Percentiles rank a stretch among this genome's conserved stretches.
These are phyloP conservation scores for Mus spicilegus DNA, from an alignment of 2,113 vertebrate species.

Conservation along the genomic window DNA sequence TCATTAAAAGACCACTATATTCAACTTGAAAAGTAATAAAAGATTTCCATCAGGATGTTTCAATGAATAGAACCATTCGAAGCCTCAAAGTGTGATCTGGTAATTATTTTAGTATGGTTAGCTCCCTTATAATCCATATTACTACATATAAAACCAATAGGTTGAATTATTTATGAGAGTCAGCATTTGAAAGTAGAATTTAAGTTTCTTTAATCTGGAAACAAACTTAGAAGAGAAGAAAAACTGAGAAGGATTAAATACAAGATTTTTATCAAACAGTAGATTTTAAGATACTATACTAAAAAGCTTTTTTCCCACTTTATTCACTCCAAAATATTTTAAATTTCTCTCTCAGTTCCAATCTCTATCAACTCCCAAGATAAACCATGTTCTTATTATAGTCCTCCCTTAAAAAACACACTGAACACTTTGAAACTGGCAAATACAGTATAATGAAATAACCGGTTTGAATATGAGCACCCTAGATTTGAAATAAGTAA, in stretches of 20 bases:
- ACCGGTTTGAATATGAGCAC: too few species aligned
- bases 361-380: conserved; percentile 4
- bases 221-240: conserved; percentile 33
- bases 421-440: neutral
- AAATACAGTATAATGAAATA: neutral
- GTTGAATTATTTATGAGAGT: neutral
- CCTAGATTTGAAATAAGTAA: neutral
- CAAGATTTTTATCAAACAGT: conserved; percentile 55
- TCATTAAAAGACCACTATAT: neutral
- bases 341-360: conserved; percentile 45
- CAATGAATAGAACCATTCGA: neutral
- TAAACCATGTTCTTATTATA: neutral
- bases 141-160: neutral
- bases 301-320: conserved; percentile 44
- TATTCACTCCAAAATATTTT: conserved; percentile 42
- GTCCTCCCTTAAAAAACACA: conserved; percentile 24
- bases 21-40: neutral
- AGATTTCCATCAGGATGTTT: neutral
- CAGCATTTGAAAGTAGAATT: conserved; percentile 9
- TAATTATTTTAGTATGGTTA: neutral
- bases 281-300: conserved; percentile 35
- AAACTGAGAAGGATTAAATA: conserved; percentile 60
- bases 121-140: neutral
- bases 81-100: neutral
- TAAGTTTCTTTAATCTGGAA: conserved; percentile 30